Evolutionary conservation across 2,113 vertebrate genomes (phyloP), one percentile per base, ranked within the genome.

Genomic region (Mohoua ochrocephala): DNA sequence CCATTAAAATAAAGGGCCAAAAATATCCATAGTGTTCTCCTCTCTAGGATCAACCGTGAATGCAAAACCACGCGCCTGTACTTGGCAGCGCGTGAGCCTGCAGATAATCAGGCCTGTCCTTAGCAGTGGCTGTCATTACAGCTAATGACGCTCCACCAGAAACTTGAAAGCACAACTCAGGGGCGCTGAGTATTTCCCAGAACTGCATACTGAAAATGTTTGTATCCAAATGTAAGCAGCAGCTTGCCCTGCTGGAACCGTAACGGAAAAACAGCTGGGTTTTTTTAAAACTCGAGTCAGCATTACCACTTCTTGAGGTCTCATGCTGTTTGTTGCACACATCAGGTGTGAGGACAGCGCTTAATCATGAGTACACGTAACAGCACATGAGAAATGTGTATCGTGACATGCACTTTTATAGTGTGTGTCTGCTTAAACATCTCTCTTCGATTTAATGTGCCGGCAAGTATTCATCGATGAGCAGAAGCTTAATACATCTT

Each of bases 121-220:
- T 78, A 87, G 81, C 90, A 94, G 88, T 79, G 81, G 54, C 71
- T 94, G 83, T 92, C 83, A 67, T 69, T 92, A 63, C 83, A 91
- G 70, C 71, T 84, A 69, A 89, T 80, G 60, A 67, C 84, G 47
- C 64, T 78, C 68, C 64, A 89, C 2, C 7, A 91, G 86, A 70
- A 86, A 70, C 54, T 44, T 50, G 39, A 81, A 95, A 90, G 67
- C 50, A 50, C 59, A 61, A 3, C 35, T 53, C 39, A 13, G 31
- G 22, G 23, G 47, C 70, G 74, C 54, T 45, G 59, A 59, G 27
- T 93, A 14, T 60, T 92, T 91, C 82, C 64, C 91, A 89, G 86
- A 84, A 54, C 33, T 47, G 47, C 63, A 22, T 54, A 24, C 69
- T 82, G 77, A 63, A 93, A 80, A 59, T 44, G 39, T 28, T 86